Percentiles rank a stretch among this genome's conserved stretches.
phyloP scores from a whole-genome alignment of 2,888 invertebrate species.

The Diadromus collaris region DNA sequence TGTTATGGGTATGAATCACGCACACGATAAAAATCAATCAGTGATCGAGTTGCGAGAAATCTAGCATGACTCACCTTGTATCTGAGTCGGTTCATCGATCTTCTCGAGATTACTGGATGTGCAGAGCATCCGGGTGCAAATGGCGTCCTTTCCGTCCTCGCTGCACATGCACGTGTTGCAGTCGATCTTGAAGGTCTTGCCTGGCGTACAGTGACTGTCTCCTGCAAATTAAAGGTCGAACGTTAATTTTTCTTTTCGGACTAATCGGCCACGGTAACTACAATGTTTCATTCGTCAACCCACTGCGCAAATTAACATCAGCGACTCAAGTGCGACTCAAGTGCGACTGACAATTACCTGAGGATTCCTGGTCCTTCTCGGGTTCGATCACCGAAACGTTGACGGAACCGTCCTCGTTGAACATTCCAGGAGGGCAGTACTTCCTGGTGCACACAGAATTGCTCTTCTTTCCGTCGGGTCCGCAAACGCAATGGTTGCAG shows the following conservation, averaged over 20 bases:
- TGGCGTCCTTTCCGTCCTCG: conserved; percentile 80
- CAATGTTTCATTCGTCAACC: background rate
- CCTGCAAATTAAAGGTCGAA: background rate
- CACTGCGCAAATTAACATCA: background rate
- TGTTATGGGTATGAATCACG: background rate
- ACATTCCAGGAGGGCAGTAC: conserved; percentile 60
- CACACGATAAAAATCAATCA: background rate
- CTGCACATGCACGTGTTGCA: conserved; percentile 82
- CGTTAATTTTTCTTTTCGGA: background rate
- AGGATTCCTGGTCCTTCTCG: background rate
- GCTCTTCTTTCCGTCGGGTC: conserved; percentile 76
- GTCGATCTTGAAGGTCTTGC: conserved; percentile 80
- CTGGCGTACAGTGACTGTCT: conserved; percentile 78
- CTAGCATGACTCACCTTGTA: conserved; percentile 31
- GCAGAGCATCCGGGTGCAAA: conserved; percentile 79
- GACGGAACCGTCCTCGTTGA: conserved; percentile 59
- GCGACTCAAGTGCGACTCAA: background rate
- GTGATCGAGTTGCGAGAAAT: background rate
- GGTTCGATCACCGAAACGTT: background rate
- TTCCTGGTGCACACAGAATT: conserved; percentile 58
- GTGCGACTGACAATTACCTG: background rate
- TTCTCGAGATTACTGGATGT: background rate
- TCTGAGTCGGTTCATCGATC: background rate
- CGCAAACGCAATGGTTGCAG: conserved; percentile 84
- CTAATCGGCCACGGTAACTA: too few relatives aligned